These are phyloP conservation scores for Heliangelus exortis DNA, from an alignment of 2,797 vertebrate genomes.

Conservation along the genomic window DNA sequence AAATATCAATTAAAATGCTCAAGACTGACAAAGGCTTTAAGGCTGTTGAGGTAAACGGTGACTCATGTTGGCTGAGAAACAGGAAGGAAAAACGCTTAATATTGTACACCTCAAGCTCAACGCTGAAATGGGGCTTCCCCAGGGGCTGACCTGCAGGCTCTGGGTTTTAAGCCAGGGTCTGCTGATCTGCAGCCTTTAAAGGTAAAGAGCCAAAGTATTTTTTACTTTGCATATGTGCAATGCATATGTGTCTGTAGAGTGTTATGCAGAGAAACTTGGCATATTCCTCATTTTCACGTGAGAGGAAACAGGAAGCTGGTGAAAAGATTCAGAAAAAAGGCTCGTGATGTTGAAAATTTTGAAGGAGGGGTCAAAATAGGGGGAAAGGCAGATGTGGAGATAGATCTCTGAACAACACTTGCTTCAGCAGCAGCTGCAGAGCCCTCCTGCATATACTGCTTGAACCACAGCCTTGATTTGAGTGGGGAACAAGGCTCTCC, in stretches of 20 bases:
- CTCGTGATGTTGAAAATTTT: background rate
- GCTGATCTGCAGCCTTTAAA: background rate
- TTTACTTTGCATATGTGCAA: too few relatives aligned
- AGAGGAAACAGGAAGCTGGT: background rate
- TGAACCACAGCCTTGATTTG: accelerated
- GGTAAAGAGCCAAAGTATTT: background rate
- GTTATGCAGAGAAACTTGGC: background rate
- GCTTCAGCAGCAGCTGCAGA: background rate
- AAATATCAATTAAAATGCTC: slow-evolving; percentile 19
- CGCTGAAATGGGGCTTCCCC: background rate
- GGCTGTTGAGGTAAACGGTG: slow-evolving; percentile 9
- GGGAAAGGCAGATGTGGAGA: background rate
- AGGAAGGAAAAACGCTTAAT: background rate
- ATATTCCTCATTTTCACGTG: background rate
- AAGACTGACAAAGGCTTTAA: background rate
- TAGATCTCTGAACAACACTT: background rate
- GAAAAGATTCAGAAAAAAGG: background rate
- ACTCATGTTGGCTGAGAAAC: slow-evolving; percentile 1
- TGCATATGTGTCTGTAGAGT: background rate
- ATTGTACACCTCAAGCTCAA: background rate
- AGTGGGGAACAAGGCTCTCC: background rate
- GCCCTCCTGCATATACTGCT: background rate
- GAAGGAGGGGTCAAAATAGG: accelerated
- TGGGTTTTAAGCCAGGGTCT: background rate
- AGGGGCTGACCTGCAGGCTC: background rate